Conservation (phyloP, 2,797 vertebrate species). For the Allenopithecus nigroviridis region DNA sequence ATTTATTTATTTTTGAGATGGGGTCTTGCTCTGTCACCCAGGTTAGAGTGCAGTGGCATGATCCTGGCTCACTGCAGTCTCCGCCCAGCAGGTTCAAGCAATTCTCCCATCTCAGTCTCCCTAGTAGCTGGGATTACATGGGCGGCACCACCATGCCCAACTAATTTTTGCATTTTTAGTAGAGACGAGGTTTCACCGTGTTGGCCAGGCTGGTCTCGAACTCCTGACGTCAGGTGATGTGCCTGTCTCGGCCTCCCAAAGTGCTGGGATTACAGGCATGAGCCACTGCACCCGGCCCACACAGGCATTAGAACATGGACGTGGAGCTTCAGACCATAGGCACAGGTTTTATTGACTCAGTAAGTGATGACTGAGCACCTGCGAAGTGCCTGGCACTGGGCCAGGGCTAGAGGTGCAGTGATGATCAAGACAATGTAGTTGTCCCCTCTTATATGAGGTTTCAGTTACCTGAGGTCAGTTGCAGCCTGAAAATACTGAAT, state of each 20-base stretch:
- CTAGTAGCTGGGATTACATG: neutral
- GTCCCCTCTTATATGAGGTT: neutral
- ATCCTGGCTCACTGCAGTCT: neutral
- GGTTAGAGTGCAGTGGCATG: neutral
- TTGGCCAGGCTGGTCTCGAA: neutral
- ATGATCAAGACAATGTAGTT: neutral
- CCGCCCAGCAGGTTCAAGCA: neutral
- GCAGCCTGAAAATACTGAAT: neutral
- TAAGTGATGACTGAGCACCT: neutral
- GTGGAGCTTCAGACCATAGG: neutral
- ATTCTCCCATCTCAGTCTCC: neutral
- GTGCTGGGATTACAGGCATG: neutral
- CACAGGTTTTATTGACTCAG: neutral
- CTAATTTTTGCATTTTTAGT: neutral
- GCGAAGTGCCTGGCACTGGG: neutral
- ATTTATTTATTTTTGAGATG: neutral
- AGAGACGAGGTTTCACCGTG: neutral
- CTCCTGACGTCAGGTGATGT: neutral
- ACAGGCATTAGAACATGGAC: neutral
- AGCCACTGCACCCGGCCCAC: no score
- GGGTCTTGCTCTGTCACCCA: neutral
- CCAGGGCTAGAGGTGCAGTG: no score
- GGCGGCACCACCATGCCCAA: fast-evolving
- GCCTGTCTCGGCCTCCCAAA: neutral
- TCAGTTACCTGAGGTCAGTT: neutral